Percentiles rank a stretch among this genome's conserved stretches.
Evolutionary conservation across 2,113 vertebrate genomes (phyloP).

Genomic region (Actinemys pallida): DNA sequence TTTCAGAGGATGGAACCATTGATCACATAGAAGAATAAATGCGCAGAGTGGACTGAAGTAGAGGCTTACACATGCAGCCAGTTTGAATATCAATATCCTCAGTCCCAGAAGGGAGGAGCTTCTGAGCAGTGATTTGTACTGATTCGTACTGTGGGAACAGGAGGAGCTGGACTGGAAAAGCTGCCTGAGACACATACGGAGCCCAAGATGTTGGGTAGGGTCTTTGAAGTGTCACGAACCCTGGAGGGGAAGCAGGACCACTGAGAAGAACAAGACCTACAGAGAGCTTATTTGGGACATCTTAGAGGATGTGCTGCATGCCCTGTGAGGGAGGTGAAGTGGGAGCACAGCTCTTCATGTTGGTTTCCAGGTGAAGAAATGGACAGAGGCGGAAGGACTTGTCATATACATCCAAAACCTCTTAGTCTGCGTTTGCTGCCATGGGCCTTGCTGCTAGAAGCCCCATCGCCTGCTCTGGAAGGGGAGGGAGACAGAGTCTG

Average conservation of each 20-base stretch:
- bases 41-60: neutral
- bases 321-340: neutral
- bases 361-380: neutral
- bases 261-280: neutral
- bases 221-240: neutral
- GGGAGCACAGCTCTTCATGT: neutral
- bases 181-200: neutral
- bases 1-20: neutral
- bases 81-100: neutral
- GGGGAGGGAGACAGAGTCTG: neutral
- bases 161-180: neutral
- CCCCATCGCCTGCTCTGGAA: rapidly evolving
- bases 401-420: neutral
- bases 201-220: neutral
- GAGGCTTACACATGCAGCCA: neutral
- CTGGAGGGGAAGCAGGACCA: neutral
- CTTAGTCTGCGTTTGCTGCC: neutral
- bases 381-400: neutral
- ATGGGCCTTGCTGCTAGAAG: neutral
- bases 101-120: neutral
- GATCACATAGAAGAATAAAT: neutral
- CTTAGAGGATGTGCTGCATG: neutral
- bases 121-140: neutral
- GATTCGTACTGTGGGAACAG: neutral
- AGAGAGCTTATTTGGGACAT: neutral